Evolutionary conservation across 1,140 invertebrate genomes (phyloP).

Genomic region (Hyposmocoma kahamanoa): DNA sequence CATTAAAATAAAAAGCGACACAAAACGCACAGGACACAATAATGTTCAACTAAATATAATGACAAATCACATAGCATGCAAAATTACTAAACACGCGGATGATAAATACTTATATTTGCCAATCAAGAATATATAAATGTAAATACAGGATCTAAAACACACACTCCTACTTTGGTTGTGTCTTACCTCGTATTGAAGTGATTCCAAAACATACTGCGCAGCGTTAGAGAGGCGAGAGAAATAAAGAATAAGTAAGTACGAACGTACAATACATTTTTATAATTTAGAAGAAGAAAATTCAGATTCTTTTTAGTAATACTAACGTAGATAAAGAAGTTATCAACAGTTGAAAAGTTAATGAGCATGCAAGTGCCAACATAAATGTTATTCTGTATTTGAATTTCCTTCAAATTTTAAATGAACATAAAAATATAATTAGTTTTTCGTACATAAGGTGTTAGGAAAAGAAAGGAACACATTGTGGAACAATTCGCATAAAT

Average conservation of each 20-base stretch:
- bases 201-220: constrained; percentile 97
- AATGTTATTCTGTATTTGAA: background rate
- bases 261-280: constrained; percentile 41
- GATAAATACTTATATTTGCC: constrained; percentile 28
- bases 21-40: constrained; percentile 66
- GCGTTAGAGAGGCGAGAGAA: constrained; percentile 74
- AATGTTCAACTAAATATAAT: constrained; percentile 40
- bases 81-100: constrained; percentile 21
- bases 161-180: constrained; percentile 43
- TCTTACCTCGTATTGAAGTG: constrained; percentile 98
- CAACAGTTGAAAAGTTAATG: constrained; percentile 31
- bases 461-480: constrained; percentile 45
- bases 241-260: constrained; percentile 62
- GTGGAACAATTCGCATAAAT: constrained; percentile 63
- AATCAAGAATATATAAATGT: constrained; percentile 37
- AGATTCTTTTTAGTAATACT: constrained; percentile 28
- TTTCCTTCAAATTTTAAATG: constrained; percentile 6
- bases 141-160: constrained; percentile 25
- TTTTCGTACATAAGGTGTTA: constrained; percentile 21
- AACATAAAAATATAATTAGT: constrained; percentile 13
- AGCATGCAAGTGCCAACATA: constrained; percentile 48
- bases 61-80: constrained; percentile 37
- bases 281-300: constrained; percentile 49
- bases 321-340: constrained; percentile 19
- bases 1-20: constrained; percentile 61